Percentiles rank a stretch among this genome's conserved stretches.
These are phyloP conservation scores for Oreonectes daqikongensis DNA, from an alignment of 2,797 vertebrate species.

Conservation along the genomic window DNA sequence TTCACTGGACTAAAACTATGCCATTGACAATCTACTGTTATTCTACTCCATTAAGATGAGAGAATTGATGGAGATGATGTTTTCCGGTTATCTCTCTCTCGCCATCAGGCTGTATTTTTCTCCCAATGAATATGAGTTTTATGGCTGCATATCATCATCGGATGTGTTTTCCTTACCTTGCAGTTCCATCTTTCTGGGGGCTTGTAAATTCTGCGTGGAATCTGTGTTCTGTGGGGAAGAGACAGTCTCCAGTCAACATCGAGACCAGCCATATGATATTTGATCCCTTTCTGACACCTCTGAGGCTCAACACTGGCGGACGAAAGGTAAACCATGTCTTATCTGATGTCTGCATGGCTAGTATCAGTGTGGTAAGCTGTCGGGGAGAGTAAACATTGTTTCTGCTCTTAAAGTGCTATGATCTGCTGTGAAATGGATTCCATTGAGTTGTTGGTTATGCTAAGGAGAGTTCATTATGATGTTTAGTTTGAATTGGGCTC, in stretches of 20 bases:
- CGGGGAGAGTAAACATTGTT: conserved; percentile 9
- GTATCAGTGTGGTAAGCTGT: neutral
- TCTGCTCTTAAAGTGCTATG: conserved; percentile 14
- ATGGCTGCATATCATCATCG: neutral
- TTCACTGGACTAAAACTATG: neutral
- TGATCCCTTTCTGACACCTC: conserved; percentile 93
- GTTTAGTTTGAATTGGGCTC: neutral
- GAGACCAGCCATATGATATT: conserved; percentile 99
- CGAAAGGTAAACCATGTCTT: conserved; percentile 85
- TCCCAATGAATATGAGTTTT: neutral
- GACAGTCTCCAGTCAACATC: conserved; percentile 97
- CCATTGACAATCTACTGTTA: neutral
- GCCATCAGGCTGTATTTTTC: neutral
- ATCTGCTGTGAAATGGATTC: neutral
- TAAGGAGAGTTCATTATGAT: conserved; percentile 2
- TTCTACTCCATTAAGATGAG: neutral
- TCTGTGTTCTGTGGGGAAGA: conserved; percentile 96
- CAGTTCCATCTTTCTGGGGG: conserved; percentile 99
- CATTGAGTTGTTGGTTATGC: neutral
- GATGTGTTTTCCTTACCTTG: conserved; percentile 60
- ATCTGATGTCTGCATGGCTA: conserved; percentile 11
- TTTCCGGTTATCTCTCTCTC: neutral
- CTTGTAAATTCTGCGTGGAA: conserved; percentile 99
- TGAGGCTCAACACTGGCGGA: conserved; percentile 95
- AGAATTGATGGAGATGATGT: neutral